Base-by-base conservation (phyloP, 2,797 vertebrate species). In the Oophaga sylvatica region DNA sequence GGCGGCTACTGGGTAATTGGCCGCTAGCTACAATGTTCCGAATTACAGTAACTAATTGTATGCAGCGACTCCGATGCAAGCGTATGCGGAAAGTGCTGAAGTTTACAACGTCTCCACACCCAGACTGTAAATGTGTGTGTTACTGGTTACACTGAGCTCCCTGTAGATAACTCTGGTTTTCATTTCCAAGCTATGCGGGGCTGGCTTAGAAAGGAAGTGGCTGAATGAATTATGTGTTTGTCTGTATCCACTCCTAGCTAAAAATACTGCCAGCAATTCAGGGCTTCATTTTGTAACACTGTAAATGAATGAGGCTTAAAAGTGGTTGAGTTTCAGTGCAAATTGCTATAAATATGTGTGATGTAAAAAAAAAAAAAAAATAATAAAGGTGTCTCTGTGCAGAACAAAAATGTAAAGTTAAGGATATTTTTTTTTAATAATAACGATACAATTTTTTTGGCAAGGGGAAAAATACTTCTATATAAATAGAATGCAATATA, bases 181-280 rank as follows among this genome's bases (percentile, higher is more conserved):
- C 67, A 89, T 89, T 89, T 86, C 17, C 73, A 73, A 82, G 81
- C 60, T 89, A 78, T 76, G 84, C 81, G n/a, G 45, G n/a, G 17
- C 62, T 79, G 87, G 60, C 62, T 59, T 62, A 65, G 22, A 31
- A 82, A 59, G 78, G 83, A 78, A 84, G 82, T 80, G 84, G 65
- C 53, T 31, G 87, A 83, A 82, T 83, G 71, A 87, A 85, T 88
- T 80, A 84, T 75, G 80, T 62, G 70, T 89, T 81, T 88, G 87
- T 62, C 63, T 73, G 67, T n/a, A 75, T 60, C 68, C 41, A 29
- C 26, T 62, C 76, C 67, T 84, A 22, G 13, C 71, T 26, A 35
- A 77, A 82, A 76, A 62, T 48, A 63, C 62, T 81, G 85, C 80
- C 70, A 82, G 56, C 45, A 82, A 57, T 57, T 76, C 65, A 62